A percentile compares a stretch with the other conserved stretches of the same genome.
These are phyloP conservation scores for Rhincodon typus DNA, from an alignment of 2,797 vertebrate species.

Conservation along the genomic window DNA sequence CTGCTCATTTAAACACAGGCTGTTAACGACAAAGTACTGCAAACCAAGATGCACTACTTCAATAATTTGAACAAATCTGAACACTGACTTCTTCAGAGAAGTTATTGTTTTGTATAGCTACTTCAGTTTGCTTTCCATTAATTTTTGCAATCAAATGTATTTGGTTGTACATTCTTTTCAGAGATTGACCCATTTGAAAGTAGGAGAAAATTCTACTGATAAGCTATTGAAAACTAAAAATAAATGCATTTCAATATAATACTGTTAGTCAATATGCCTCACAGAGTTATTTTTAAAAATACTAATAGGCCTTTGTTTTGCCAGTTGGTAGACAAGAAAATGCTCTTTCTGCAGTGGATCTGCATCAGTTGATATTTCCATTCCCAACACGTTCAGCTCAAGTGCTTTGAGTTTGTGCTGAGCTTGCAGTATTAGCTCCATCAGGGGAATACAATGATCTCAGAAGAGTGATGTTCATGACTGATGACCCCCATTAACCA, in stretches of 20 bases:
- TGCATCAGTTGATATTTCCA: background rate
- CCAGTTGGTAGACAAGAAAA: background rate
- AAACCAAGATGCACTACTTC: background rate
- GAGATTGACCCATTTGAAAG: background rate
- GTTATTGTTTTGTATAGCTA: background rate
- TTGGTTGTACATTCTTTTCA: background rate
- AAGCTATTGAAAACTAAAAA: background rate
- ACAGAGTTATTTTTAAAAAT: background rate
- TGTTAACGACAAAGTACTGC: background rate
- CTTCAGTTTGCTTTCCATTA: background rate
- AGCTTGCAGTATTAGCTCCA: background rate
- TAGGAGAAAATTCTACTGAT: background rate
- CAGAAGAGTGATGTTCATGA: background rate
- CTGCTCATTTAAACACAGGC: background rate
- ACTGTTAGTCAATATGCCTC: background rate
- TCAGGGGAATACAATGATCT: conserved; percentile 3
- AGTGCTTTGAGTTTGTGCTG: background rate
- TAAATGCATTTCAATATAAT: background rate
- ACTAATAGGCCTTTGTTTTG: background rate
- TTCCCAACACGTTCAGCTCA: conserved; percentile 4
- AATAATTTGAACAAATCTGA: background rate
- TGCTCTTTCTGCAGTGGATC: background rate
- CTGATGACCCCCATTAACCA: background rate
- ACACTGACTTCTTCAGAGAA: background rate
- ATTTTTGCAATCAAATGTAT: background rate